Evolutionary conservation across 1,140 invertebrate genomes (phyloP), one percentile per base, ranked within the genome.

Genomic region (Tyrophagus putrescentiae): DNA sequence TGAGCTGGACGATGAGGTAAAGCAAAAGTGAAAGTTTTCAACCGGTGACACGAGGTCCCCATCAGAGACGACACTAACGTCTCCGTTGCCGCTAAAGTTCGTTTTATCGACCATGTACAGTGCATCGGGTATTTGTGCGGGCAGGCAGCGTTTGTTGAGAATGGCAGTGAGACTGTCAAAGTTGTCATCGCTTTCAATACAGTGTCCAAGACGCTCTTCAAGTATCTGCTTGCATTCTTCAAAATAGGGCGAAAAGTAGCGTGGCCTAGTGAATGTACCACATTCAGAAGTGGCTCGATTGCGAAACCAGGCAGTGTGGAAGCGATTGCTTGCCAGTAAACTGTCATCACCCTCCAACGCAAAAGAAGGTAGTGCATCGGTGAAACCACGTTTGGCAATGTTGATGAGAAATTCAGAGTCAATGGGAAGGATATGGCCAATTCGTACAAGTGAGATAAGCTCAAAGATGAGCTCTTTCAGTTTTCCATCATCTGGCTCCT

Each of bases 211-310:
- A 67, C 86, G 83, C 71, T 89, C 85, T 69, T 89, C 87, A 29
- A 93, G 76, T 63, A 90, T 73, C 57, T 80, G 77, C 78, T 92
- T 92, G 1, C 87, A 82, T 76, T 94, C 90, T 69, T 95, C 90
- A 66, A 89, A 87, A 71, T 93, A 93, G 16, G 90, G 90, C 77
- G 87, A 83, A 72, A 93, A 96, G 31, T 92, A 78, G 25, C 91
- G 76, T 44, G 90, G 87, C 65, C 85, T 80, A 0, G 88, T 81
- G 72, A 84, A 89, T 28, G 87, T 74, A 42, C 86, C 84, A n/a
- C n/a, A n/a, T 18, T 28, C 11, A 13, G 13, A 9, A 67, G 71
- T 72, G 48, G 83, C 82, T 13, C 80, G 79, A 25, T 81, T 79
- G 41, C 84, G 77, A 65, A 88, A 83, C 89, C 88, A 93, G 28